Evolutionary conservation across 2,113 vertebrate species (phyloP).

Genomic region (Entelurus aequoreus): DNA sequence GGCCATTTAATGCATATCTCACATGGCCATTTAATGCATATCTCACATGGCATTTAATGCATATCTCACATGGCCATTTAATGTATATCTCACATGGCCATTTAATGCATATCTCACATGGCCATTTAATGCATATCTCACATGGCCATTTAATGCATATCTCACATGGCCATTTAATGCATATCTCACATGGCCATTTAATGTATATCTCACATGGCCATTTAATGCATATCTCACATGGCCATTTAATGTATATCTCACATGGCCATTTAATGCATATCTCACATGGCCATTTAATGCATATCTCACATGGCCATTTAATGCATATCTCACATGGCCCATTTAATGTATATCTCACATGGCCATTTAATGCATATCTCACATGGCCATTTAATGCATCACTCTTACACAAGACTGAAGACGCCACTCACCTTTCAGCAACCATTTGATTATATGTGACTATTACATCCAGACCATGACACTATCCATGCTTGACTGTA

Average conservation of each 20-base stretch:
- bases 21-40: constrained; percentile 27
- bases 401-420: too few species aligned
- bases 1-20: constrained; percentile 22
- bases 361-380: constrained; percentile 22
- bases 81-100: constrained; percentile 25
- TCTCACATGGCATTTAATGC: too few species aligned
- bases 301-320: constrained; percentile 34
- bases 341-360: constrained; percentile 18
- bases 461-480: too few species aligned
- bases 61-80: constrained; percentile 39
- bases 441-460: too few species aligned
- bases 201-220: too few species aligned
- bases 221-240: constrained; percentile 5
- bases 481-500: too few species aligned
- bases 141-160: constrained; percentile 27
- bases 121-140: constrained; percentile 20
- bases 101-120: constrained; percentile 20
- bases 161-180: constrained; percentile 30
- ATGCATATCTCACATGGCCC: constrained; percentile 26
- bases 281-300: constrained; percentile 30
- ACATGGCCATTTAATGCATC: constrained; percentile 27
- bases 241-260: too few species aligned
- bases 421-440: too few species aligned
- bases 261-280: constrained; percentile 27
- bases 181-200: too few species aligned